Evolutionary conservation across 2,797 vertebrate genomes (phyloP).

Genomic region (Rhinophrynus dorsalis): DNA sequence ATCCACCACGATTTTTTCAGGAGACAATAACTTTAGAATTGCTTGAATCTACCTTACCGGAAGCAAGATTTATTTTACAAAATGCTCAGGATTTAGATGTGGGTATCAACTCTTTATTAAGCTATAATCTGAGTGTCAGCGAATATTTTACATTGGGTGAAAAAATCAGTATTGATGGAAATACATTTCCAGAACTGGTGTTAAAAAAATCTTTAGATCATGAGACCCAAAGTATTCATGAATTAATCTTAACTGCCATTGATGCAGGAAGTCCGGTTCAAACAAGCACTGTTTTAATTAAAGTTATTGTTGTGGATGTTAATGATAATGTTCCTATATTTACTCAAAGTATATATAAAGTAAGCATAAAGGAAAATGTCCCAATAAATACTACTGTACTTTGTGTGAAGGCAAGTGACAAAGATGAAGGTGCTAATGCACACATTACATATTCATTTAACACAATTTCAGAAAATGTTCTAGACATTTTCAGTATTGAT

Average conservation of each 20-base stretch:
- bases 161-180: slow-evolving; percentile 64
- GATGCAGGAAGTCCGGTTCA: slow-evolving; percentile 63
- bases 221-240: slow-evolving; percentile 57
- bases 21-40: slow-evolving; percentile 54
- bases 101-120: slow-evolving; percentile 55
- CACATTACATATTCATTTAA: slow-evolving; percentile 60
- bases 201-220: slow-evolving; percentile 73
- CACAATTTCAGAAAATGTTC: slow-evolving; percentile 42
- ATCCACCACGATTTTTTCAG: slow-evolving; percentile 61
- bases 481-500: slow-evolving; percentile 37
- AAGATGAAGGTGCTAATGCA: slow-evolving; percentile 59
- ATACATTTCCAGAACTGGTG: slow-evolving; percentile 70
- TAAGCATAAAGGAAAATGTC: slow-evolving; percentile 61
- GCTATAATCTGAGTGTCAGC: slow-evolving; percentile 57
- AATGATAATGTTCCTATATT: slow-evolving; percentile 69
- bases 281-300: slow-evolving; percentile 61
- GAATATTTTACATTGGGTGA: slow-evolving; percentile 70
- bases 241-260: slow-evolving; percentile 61
- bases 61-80: slow-evolving; percentile 56
- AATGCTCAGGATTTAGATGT: slow-evolving; percentile 57
- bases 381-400: slow-evolving; percentile 54
- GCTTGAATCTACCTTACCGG: slow-evolving; percentile 13
- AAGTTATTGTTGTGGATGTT: slow-evolving; percentile 56
- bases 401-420: slow-evolving; percentile 62
- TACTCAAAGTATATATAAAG: slow-evolving; percentile 60